phyloP scores from a whole-genome alignment of 53 echinoderm and acorn worm genomes.

The Temnopleurus reevesii region DNA sequence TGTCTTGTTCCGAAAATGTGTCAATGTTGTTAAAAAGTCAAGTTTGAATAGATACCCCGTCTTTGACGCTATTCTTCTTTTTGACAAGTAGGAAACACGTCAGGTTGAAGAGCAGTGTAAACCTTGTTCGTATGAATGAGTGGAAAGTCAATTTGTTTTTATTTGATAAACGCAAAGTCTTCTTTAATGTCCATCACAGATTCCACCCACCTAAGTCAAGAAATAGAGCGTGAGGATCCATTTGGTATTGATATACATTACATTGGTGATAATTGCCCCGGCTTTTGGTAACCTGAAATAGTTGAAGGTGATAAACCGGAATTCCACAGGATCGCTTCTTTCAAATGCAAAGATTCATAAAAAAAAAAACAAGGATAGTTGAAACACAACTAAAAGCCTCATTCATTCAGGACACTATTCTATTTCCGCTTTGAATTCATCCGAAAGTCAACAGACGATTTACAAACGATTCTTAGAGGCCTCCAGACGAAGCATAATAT shows the following conservation, averaged over 20 bases:
- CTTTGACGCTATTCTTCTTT: constrained; percentile 19
- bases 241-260: background rate
- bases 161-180: background rate
- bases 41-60: constrained; percentile 2
- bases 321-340: background rate
- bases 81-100: constrained; percentile 2
- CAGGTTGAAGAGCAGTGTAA: background rate
- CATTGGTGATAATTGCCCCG: background rate
- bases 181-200: background rate
- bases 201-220: constrained; percentile 10
- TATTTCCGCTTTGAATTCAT: background rate
- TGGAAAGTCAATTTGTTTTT: constrained; percentile 25
- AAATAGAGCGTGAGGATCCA: background rate
- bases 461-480: background rate
- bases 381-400: background rate
- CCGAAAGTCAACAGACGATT: constrained; percentile 8
- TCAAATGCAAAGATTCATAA: background rate
- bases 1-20: constrained; percentile 13
- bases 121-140: constrained; percentile 10
- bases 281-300: background rate
- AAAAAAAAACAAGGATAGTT: no score
- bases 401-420: background rate
- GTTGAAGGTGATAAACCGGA: background rate
- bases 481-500: constrained; percentile 9
- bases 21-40: constrained; percentile 28